Conservation (phyloP, 53 echinoderm and acorn worm species). For the Arbacia lixula region DNA sequence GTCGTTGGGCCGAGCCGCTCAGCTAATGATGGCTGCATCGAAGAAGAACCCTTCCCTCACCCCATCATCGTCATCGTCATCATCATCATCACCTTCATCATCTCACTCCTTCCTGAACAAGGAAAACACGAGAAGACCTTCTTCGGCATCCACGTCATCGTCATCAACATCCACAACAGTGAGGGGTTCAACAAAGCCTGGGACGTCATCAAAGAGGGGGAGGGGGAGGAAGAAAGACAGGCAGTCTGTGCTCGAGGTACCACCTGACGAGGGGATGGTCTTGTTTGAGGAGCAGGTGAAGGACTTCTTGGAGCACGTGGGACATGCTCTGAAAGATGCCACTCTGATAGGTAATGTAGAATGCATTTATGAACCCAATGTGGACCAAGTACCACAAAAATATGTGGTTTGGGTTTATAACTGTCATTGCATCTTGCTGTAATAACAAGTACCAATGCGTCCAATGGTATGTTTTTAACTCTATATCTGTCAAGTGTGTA, state of each 20-base stretch:
- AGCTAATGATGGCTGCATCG: slow-evolving; percentile 75
- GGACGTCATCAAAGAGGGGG: not conserved
- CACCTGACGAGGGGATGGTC: slow-evolving; percentile 8
- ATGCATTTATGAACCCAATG: no score
- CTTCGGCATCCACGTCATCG: slow-evolving; percentile 1
- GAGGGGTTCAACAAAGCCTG: not conserved
- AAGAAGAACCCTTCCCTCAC: slow-evolving; percentile 3
- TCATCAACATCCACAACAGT: not conserved
- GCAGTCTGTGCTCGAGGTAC: slow-evolving; percentile 25
- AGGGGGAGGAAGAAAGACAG: slow-evolving; percentile 19
- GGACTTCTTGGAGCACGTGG: slow-evolving; percentile 23
- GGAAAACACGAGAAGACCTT: not conserved
- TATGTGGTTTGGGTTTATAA: no score
- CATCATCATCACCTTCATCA: not conserved
- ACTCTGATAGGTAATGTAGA: slow-evolving; percentile 42
- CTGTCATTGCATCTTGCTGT: no score
- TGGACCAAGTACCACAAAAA: no score
- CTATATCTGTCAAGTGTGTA: no score
- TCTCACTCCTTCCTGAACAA: not conserved
- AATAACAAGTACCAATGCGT: no score
- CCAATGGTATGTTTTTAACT: no score
- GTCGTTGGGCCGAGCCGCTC: slow-evolving; percentile 74
- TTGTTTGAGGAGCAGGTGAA: slow-evolving; percentile 37
- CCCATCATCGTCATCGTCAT: not conserved
- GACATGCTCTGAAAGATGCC: slow-evolving; percentile 39